Evolutionary conservation across 1,140 invertebrate species (phyloP), one percentile per base, ranked within the genome.

Genomic region (Papilio polytes): DNA sequence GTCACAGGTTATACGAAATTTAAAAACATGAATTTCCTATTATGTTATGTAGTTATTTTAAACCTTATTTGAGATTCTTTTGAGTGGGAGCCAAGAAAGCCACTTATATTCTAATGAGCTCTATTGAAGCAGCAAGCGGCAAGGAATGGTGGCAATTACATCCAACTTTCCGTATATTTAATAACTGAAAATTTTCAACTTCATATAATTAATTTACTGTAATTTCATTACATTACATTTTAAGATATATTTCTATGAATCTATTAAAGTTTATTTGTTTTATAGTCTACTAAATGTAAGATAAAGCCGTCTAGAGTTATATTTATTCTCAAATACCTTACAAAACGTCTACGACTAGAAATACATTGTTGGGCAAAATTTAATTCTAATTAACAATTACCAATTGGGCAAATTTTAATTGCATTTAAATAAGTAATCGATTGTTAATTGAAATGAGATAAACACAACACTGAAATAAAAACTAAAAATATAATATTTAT

Each of bases 51-150:
- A 26, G 12, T 12, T 63, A 63, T 22, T 26, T 20, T 63, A 63
- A 63, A 22, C 59, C 9, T 63, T 26, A 7, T 9, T 63, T 63
- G 10, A 63, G 22, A 26, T 63, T 63, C 20, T 63, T 63, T 63
- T 63, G 59, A 63, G 20, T 63, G 20, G 22, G 2, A 63, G 59
- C 59, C 59, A 63, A 63, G 56, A 59, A 59, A 59, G 59, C 20
- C 59, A 26, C 59, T 63, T 26, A 63, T 26, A 22, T 59, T 22
- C 59, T 63, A 63, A 63, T 63, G 59, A 63, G 20, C 3, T 63
- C 59, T 26, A 63, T 63, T 63, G 59, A 63, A 63, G 48, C 59
- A 9, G 59, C 20, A 63, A 63, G 48, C 59, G 2, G 59, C 20
- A 3, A 1, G 20, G 20, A 63, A 63, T 63, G 12, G 20, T 63